Base-by-base conservation (phyloP, 2,113 vertebrate genomes). In the Marmota monax region DNA sequence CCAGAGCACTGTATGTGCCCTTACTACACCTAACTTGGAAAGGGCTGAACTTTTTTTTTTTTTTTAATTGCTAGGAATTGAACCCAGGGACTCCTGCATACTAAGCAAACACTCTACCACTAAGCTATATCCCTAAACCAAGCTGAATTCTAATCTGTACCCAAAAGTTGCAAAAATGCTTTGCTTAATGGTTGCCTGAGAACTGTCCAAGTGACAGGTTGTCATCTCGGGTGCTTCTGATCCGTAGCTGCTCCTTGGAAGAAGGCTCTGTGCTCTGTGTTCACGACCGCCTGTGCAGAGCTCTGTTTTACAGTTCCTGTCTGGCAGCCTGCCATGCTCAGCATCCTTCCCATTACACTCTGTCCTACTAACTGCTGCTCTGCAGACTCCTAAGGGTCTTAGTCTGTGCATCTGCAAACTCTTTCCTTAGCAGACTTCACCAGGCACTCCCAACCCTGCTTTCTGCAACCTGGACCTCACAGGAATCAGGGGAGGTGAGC, bases 161-260 rank as follows among this genome's bases (percentile, higher is more conserved):
- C 42, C 37, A 9, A 88, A 72, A 93, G 29, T 42, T 65, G 61
- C 32, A 95, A 82, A 88, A 82, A 65, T 65, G 17, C 56, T 94
- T 85, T 92, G 29, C 61, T 39, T 45, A 53, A 18, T 76, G 70
- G 17, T 88, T 39, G 23, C n/a, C 34, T 74, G 78, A 67, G 22
- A n/a, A 65, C 25, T 67, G 67, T 20, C 51, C 51, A 37, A 39
- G 1, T 56, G 83, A 12, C n/a, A 51, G 2, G 1, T 20, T 34
- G 25, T 74, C 25, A 11, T 23, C 67, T 37, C 45, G 18, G 0
- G 29, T 34, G 42, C 22, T 79, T 84, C 94, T 63, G 42, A 25
- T 53, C 82, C 78, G 25, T 13, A 45, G 39, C 25, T 4, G 42
- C 22, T 76, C 42, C 80, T 42, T 70, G 56, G 4, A 7, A 22